Conservation (phyloP, 1,140 invertebrate genomes). For the Yoshiicerus persimilis region DNA sequence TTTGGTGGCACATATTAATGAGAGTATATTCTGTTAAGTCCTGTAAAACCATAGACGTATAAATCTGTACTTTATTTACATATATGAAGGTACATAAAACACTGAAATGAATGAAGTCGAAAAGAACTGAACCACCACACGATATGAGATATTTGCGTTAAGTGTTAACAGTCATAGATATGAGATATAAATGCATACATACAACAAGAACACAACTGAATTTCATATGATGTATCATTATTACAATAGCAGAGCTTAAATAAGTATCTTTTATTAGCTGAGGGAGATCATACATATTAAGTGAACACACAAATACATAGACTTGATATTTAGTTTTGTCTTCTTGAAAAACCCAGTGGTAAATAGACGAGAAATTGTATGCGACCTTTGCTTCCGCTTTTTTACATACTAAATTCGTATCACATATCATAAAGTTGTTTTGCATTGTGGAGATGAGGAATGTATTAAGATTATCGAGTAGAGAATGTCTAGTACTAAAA, state of each 20-base stretch:
- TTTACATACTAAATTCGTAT: neutral
- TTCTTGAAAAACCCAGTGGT: neutral
- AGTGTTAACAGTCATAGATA: neutral
- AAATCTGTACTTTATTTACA: no score
- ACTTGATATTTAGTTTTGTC: neutral
- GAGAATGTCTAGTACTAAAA: neutral
- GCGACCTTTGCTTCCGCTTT: constrained; percentile 17
- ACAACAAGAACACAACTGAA: neutral
- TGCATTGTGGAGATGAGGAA: neutral
- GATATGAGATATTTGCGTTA: neutral
- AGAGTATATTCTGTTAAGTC: no score
- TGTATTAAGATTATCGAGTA: neutral
- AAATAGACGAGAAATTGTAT: neutral
- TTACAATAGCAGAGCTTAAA: neutral
- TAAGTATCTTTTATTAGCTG: no score
- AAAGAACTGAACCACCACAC: neutral
- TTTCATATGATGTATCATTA: neutral
- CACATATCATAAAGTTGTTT: neutral
- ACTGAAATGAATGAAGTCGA: neutral
- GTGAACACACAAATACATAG: neutral
- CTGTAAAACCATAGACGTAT: no score
- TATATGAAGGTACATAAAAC: no score
- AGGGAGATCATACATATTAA: no score
- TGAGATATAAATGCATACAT: neutral
- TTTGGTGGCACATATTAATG: no score